Conservation (phyloP, 53 echinoderm and acorn worm genomes). For the Temnopleurus reevesii region DNA sequence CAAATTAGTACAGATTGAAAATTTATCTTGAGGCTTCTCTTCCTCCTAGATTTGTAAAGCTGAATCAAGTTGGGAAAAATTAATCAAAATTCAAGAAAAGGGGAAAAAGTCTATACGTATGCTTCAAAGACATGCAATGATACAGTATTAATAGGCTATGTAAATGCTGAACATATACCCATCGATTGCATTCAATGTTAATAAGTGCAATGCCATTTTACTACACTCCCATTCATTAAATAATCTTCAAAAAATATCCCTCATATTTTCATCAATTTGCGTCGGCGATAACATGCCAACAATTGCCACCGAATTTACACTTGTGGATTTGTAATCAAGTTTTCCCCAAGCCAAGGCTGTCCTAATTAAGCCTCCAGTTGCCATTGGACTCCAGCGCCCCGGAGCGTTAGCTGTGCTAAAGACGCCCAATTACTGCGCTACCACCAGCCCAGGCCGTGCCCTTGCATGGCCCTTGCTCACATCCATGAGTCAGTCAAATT, state of each 20-base stretch:
- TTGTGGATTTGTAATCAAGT: slow-evolving; percentile 54
- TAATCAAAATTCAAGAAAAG: too few species aligned
- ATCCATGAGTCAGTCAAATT: slow-evolving; percentile 23
- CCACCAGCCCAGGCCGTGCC: not conserved
- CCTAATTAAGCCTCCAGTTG: slow-evolving; percentile 35
- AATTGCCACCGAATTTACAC: slow-evolving; percentile 49
- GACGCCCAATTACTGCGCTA: slow-evolving; percentile 35
- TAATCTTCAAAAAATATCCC: not conserved
- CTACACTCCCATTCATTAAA: not conserved
- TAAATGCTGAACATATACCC: not conserved
- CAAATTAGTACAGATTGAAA: too few species aligned
- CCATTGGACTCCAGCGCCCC: slow-evolving; percentile 15
- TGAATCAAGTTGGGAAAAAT: too few species aligned
- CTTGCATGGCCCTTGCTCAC: not conserved
- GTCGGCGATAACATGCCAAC: slow-evolving; percentile 7
- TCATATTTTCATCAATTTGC: slow-evolving; percentile 32
- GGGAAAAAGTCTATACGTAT: too few species aligned
- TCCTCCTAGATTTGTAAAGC: too few species aligned
- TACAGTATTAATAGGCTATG: not conserved
- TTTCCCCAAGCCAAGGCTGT: slow-evolving; percentile 29
- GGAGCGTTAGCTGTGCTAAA: not conserved
- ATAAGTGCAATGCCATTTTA: not conserved
- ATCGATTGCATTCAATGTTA: slow-evolving; percentile 5
- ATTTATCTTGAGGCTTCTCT: too few species aligned
- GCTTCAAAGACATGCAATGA: too few species aligned